Evolutionary conservation across 2,113 vertebrate genomes (phyloP).

Genomic region (Scomber scombrus): DNA sequence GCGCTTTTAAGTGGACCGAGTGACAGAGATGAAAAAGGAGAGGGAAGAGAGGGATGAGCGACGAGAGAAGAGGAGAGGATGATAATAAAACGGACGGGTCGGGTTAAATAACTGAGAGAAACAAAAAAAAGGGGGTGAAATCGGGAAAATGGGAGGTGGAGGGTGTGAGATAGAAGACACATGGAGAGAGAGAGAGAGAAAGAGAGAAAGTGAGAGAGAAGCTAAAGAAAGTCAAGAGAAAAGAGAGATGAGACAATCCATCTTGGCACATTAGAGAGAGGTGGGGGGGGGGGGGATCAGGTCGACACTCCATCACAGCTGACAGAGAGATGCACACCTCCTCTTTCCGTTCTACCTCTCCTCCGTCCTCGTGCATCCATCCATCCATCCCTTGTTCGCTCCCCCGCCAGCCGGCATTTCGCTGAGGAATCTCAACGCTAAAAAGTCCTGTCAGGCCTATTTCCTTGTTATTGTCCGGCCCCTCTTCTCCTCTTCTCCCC

Average conservation of each 20-base stretch:
- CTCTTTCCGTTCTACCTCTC: slow-evolving; percentile 58
- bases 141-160: slow-evolving; percentile 12
- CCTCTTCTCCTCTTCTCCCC: slow-evolving; percentile 47
- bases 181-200: slow-evolving; percentile 32
- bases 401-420: slow-evolving; percentile 88
- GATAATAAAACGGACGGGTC: background rate
- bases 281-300: slow-evolving; percentile 66
- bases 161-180: slow-evolving; percentile 26
- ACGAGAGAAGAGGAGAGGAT: slow-evolving; percentile 3
- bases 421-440: slow-evolving; percentile 97
- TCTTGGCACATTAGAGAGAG: slow-evolving; percentile 90
- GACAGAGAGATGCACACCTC: slow-evolving; percentile 82
- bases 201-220: slow-evolving; percentile 45
- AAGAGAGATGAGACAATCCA: slow-evolving; percentile 93
- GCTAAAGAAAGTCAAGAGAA: slow-evolving; percentile 8
- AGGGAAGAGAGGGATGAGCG: background rate
- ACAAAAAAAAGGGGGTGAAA: slow-evolving; percentile 1
- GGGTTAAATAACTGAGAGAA: background rate
- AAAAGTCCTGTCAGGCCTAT: slow-evolving; percentile 99
- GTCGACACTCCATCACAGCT: slow-evolving; percentile 82
- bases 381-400: slow-evolving; percentile 56
- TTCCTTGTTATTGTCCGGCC: slow-evolving; percentile 97
- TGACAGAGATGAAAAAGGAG: slow-evolving; percentile 45
- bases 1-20: slow-evolving; percentile 50
- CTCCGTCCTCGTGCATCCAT: slow-evolving; percentile 69